Evolutionary conservation across 2,888 invertebrate genomes (phyloP).

Genomic region (Opisthograptis luteolata): DNA sequence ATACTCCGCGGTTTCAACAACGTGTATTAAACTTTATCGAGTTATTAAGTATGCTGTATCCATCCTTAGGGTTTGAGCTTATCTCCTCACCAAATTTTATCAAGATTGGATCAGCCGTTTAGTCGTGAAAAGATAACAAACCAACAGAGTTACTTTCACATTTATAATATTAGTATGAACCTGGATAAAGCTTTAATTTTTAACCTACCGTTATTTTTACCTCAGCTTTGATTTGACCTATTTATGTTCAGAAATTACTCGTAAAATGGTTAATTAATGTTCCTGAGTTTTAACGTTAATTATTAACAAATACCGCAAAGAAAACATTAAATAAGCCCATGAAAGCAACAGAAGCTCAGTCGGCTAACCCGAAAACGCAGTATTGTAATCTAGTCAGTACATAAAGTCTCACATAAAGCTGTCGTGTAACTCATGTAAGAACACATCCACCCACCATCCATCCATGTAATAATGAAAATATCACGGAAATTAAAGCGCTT

Average conservation of each 20-base stretch:
- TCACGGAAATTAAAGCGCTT: too few relatives aligned
- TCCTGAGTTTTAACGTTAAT: conserved; percentile 30
- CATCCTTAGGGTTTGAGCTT: too few relatives aligned
- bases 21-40: not conserved
- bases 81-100: too few relatives aligned
- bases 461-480: too few relatives aligned
- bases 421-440: not conserved
- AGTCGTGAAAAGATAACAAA: too few relatives aligned
- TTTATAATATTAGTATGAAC: too few relatives aligned
- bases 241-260: not conserved
- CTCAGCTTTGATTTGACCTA: not conserved
- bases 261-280: conserved; percentile 23
- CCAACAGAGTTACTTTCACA: too few relatives aligned
- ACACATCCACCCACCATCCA: not conserved
- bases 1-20: too few relatives aligned
- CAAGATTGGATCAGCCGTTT: too few relatives aligned
- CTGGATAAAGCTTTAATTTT: too few relatives aligned
- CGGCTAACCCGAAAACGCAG: not conserved
- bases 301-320: conserved; percentile 36
- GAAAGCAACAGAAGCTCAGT: conserved; percentile 28
- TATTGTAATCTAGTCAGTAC: conserved; percentile 6
- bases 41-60: not conserved
- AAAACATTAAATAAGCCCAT: conserved; percentile 31
- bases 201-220: too few relatives aligned
- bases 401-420: not conserved